Conservation (phyloP, 2,888 invertebrate species). For the Pheosia gnoma region DNA sequence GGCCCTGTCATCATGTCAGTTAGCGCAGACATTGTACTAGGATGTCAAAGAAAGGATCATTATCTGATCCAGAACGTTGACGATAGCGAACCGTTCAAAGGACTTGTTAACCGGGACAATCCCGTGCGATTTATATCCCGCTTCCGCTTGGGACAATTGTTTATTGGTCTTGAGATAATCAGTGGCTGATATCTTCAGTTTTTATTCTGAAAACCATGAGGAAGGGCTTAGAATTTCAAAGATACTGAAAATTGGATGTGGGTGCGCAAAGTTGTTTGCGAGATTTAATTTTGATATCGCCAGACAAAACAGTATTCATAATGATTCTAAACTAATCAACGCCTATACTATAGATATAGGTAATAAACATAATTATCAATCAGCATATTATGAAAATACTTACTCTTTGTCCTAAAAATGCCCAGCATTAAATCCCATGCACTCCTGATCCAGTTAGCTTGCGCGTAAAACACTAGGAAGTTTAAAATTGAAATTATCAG, state of each 20-base stretch:
- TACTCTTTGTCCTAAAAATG: too few relatives aligned
- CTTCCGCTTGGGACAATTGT: slow-evolving; percentile 8
- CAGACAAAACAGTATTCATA: not conserved
- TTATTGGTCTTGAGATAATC: slow-evolving; percentile 6
- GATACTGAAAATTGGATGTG: not conserved
- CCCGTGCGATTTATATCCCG: slow-evolving; percentile 5
- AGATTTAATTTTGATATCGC: not conserved
- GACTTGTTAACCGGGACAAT: slow-evolving; percentile 9
- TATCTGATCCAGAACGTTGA: slow-evolving; percentile 5
- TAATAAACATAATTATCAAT: too few relatives aligned
- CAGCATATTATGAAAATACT: too few relatives aligned
- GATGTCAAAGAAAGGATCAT: slow-evolving; percentile 1
- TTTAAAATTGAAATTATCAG: too few relatives aligned
- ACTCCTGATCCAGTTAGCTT: too few relatives aligned
- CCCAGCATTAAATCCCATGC: too few relatives aligned
- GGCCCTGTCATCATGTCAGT: not conserved
- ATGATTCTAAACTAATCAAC: not conserved
- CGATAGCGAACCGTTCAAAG: slow-evolving; percentile 4
- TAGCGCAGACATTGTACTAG: not conserved
- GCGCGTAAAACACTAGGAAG: too few relatives aligned
- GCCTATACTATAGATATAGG: too few relatives aligned
- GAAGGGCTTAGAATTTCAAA: not conserved
- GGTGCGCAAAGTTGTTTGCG: not conserved
- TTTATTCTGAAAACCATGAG: not conserved
- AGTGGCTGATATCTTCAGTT: not conserved